A percentile compares a stretch with the other conserved stretches of the same genome.
Evolutionary conservation across 1,140 invertebrate species (phyloP).

Genomic region (Drosophila bocki): DNA sequence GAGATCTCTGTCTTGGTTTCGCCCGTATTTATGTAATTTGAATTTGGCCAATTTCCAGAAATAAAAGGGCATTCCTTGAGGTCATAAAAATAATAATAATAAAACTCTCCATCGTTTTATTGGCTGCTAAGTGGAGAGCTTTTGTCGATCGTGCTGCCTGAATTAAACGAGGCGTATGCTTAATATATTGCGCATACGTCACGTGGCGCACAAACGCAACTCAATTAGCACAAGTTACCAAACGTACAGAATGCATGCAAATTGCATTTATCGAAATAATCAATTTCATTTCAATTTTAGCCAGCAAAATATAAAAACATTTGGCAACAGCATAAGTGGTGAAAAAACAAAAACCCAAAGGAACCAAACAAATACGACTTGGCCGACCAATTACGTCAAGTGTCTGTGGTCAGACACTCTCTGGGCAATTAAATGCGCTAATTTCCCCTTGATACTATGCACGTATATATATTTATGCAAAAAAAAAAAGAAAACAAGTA

Average conservation of each 20-base stretch:
- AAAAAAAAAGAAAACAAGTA: slow-evolving; percentile 5
- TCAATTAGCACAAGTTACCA: slow-evolving; percentile 55
- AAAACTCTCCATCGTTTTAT: slow-evolving; percentile 35
- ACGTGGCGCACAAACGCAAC: slow-evolving; percentile 54
- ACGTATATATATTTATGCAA: slow-evolving; percentile 16
- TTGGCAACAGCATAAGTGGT: slow-evolving; percentile 32
- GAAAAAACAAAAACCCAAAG: slow-evolving; percentile 4
- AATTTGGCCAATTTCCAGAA: background rate
- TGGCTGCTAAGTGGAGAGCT: slow-evolving; percentile 50
- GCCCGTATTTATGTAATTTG: background rate
- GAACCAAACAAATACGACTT: slow-evolving; percentile 43
- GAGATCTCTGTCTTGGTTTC: too few species aligned
- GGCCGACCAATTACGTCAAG: slow-evolving; percentile 78
- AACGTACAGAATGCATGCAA: slow-evolving; percentile 31
- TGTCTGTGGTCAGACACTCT: slow-evolving; percentile 76
- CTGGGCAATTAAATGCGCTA: slow-evolving; percentile 82
- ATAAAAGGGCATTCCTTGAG: slow-evolving; percentile 28
- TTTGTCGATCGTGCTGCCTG: slow-evolving; percentile 37
- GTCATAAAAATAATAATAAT: slow-evolving; percentile 19
- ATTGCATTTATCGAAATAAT: slow-evolving; percentile 55
- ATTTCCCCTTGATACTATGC: slow-evolving; percentile 65
- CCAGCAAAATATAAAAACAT: background rate
- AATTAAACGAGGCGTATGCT: slow-evolving; percentile 57
- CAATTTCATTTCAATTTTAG: slow-evolving; percentile 35
- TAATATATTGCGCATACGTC: slow-evolving; percentile 70